Percentiles rank a stretch among this genome's conserved stretches.
These are phyloP conservation scores for Xanthorhoe spadicearia DNA, from an alignment of 2,888 invertebrate species.

Conservation along the genomic window DNA sequence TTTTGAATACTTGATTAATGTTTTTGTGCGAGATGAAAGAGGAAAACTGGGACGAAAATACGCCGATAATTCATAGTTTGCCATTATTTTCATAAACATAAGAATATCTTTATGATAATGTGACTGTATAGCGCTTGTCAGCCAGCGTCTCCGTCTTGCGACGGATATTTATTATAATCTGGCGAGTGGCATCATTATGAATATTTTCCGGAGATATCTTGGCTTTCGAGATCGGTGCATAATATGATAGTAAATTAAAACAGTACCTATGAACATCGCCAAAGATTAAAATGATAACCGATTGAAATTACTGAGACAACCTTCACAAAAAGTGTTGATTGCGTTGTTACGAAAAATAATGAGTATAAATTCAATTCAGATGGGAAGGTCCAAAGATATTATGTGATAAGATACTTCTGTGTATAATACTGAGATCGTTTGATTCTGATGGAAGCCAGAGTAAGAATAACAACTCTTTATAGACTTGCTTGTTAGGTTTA, in stretches of 20 bases:
- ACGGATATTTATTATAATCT: slow-evolving; percentile 28
- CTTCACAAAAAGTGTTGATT: slow-evolving; percentile 6
- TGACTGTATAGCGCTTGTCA: slow-evolving; percentile 45
- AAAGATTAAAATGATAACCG: slow-evolving; percentile 1
- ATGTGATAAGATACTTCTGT: slow-evolving; percentile 10
- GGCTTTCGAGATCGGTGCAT: slow-evolving; percentile 12
- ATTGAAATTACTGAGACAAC: not conserved
- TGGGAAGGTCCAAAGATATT: slow-evolving; percentile 6
- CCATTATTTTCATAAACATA: slow-evolving; percentile 51
- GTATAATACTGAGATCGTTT: slow-evolving; percentile 16
- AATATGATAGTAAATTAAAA: slow-evolving; percentile 13
- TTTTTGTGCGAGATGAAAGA: slow-evolving; percentile 25
- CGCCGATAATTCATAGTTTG: slow-evolving; percentile 29
- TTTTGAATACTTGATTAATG: slow-evolving; percentile 27
- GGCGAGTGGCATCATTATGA: slow-evolving; percentile 25
- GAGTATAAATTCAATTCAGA: slow-evolving; percentile 5
- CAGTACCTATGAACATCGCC: not conserved
- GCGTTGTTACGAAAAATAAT: slow-evolving; percentile 8
- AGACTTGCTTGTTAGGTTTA: slow-evolving; percentile 55
- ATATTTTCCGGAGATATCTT: slow-evolving; percentile 14
- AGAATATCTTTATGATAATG: slow-evolving; percentile 54
- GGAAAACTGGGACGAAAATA: slow-evolving; percentile 31
- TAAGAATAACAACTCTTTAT: slow-evolving; percentile 52
- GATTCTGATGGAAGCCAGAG: slow-evolving; percentile 25
- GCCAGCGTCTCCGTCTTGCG: slow-evolving; percentile 20